Conservation (phyloP, 2,797 vertebrate genomes). For the Notoglanidium macrostoma region DNA sequence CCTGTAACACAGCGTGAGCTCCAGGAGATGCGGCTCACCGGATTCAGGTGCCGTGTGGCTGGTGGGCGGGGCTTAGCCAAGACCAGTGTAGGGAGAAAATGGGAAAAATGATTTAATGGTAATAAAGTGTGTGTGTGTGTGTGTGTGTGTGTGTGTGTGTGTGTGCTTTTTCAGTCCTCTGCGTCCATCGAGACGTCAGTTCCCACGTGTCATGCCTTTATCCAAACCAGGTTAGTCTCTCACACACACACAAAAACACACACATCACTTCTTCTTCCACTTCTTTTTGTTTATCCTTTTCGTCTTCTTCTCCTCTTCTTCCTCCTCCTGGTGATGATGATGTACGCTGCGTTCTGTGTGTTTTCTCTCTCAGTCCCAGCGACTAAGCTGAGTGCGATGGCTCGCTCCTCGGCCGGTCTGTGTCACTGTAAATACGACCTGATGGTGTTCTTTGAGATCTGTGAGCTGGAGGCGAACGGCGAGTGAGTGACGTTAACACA, state of each 20-base stretch:
- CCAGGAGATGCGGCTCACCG: background rate
- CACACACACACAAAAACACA: slow-evolving; percentile 1
- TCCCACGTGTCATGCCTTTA: slow-evolving; percentile 93
- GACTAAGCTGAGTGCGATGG: slow-evolving; percentile 92
- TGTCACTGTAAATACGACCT: slow-evolving; percentile 98
- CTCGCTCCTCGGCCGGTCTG: slow-evolving; percentile 84
- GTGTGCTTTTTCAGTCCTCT: slow-evolving; percentile 77
- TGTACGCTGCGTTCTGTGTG: background rate
- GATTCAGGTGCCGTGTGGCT: background rate
- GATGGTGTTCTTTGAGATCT: slow-evolving; percentile 98
- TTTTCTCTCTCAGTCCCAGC: slow-evolving; percentile 84
- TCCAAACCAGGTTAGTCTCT: slow-evolving; percentile 92
- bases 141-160: slow-evolving; percentile 8
- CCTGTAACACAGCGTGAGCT: background rate
- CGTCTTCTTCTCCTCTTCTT: background rate
- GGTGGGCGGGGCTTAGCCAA: background rate
- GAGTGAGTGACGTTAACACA: slow-evolving; percentile 80
- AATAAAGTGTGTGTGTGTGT: background rate
- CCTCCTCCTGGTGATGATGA: background rate
- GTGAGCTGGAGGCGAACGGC: slow-evolving; percentile 96
- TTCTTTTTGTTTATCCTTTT: background rate
- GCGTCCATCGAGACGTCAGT: slow-evolving; percentile 91
- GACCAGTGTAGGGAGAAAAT: background rate
- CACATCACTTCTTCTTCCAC: background rate
- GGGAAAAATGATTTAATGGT: background rate